phyloP scores from a whole-genome alignment of 2,113 vertebrate species.

The Indicator maculatus region DNA sequence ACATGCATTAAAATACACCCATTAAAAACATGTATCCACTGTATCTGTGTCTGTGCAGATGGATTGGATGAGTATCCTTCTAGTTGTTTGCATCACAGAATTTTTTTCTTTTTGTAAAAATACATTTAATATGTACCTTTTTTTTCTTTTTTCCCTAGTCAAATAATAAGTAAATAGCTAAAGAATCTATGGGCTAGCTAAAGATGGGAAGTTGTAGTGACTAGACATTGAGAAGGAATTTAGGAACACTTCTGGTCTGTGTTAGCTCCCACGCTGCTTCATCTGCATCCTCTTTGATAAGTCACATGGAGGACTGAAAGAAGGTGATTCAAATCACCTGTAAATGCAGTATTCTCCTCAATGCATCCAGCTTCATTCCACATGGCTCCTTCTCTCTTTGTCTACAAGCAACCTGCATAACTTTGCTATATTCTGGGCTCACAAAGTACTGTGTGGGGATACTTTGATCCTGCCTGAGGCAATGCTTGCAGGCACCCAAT shows the following conservation, averaged over 20 bases:
- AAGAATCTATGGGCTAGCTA: background rate
- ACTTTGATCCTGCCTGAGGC: background rate
- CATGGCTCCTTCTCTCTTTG: background rate
- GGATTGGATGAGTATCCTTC: background rate
- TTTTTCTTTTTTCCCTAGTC: background rate
- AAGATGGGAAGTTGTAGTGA: background rate
- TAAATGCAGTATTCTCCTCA: background rate
- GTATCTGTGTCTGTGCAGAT: background rate
- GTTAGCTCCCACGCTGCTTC: background rate
- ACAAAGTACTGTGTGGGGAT: accelerated
- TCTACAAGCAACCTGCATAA: background rate
- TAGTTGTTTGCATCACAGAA: background rate
- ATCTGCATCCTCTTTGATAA: background rate
- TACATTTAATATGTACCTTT: background rate
- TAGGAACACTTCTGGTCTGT: background rate
- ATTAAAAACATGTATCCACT: background rate
- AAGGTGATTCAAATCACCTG: background rate
- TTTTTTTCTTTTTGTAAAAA: background rate
- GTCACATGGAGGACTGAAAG: background rate
- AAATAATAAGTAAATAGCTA: background rate
- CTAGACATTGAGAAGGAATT: background rate
- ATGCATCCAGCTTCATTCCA: accelerated
- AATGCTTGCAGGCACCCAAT: background rate
- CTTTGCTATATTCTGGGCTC: background rate
- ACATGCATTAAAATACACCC: background rate